Base-by-base conservation (phyloP, 2,888 invertebrate genomes). In the Diarsia brunnea region DNA sequence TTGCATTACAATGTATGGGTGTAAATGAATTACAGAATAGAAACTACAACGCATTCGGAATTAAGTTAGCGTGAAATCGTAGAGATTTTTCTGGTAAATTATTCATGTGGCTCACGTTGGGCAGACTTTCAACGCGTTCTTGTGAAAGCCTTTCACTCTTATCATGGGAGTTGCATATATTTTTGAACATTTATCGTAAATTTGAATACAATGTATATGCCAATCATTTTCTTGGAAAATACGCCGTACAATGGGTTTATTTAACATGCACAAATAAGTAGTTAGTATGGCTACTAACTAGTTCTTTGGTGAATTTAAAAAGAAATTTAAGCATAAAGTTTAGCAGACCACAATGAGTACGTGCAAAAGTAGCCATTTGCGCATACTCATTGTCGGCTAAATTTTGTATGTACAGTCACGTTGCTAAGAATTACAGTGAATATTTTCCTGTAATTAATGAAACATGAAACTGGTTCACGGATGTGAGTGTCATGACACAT, bases 81-180 rank as follows among this genome's bases (percentile, higher is more conserved):
- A 94, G 95, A 96, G 96, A 96, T 95, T 95, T 96, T 96, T 96
- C 95, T 96, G 96, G 95, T 96, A 95, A 96, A 96, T 96, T 95
- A 96, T 96, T 96, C 96, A 96, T 96, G 95, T 95, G 92, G 93
- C 94, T 94, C 92, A 94, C 94, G 94, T 93, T 94, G 94, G 93
- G 92, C 91, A 89, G 92, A 95, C 96, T 96, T 96, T 96, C 96
- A 93, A 95, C 92, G 92, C 91, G 93, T 92, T 95, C 94, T 93
- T 91, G 93, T 93, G 94, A 95, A 95, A 96, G 95, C 93, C 96
- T 96, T 96, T 96, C 96, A 95, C 96, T 96, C 95, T 96, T 95
- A 95, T 94, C 94, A 92, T 92, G 93, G 92, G 85, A 87, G 87
- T 89, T 91, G 87, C 84, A 88, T 90, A 87, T 88, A 88, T 86